A percentile compares a stretch with the other conserved stretches of the same genome.
Evolutionary conservation across 2,888 invertebrate genomes (phyloP).

Genomic region (Abrostola triplasia): DNA sequence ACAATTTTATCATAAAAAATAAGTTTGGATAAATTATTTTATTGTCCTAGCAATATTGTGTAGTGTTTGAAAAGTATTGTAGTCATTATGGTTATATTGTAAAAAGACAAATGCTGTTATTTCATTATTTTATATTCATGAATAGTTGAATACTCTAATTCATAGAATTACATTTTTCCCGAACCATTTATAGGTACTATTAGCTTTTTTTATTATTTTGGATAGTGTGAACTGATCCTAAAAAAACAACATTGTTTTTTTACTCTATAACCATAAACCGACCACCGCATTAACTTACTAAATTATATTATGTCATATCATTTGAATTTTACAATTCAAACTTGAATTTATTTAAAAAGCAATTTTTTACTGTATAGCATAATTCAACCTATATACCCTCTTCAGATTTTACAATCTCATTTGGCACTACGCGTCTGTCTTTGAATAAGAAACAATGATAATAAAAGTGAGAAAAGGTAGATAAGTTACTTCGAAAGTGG

Average conservation of each 20-base stretch:
- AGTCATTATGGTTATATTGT: slow-evolving; percentile 22
- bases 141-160: too few species aligned
- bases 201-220: too few species aligned
- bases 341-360: slow-evolving; percentile 23
- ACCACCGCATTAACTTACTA: not conserved
- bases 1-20: slow-evolving; percentile 42
- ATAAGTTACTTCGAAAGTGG: too few species aligned
- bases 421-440: slow-evolving; percentile 83
- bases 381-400: slow-evolving; percentile 55
- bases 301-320: slow-evolving; percentile 20
- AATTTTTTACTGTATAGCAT: slow-evolving; percentile 35
- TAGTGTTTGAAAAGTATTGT: slow-evolving; percentile 35
- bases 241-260: not conserved
- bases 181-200: too few species aligned
- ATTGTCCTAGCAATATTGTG: slow-evolving; percentile 58
- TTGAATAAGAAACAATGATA: slow-evolving; percentile 55
- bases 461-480: too few species aligned
- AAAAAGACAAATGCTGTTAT: not conserved
- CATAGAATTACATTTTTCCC: too few species aligned
- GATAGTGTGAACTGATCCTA: too few species aligned
- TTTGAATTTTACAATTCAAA: slow-evolving; percentile 36
- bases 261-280: not conserved
- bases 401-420: slow-evolving; percentile 54
- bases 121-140: too few species aligned
- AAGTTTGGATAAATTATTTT: slow-evolving; percentile 39